Conservation (phyloP, 2,797 vertebrate genomes). For the Pelobates cultripes region DNA sequence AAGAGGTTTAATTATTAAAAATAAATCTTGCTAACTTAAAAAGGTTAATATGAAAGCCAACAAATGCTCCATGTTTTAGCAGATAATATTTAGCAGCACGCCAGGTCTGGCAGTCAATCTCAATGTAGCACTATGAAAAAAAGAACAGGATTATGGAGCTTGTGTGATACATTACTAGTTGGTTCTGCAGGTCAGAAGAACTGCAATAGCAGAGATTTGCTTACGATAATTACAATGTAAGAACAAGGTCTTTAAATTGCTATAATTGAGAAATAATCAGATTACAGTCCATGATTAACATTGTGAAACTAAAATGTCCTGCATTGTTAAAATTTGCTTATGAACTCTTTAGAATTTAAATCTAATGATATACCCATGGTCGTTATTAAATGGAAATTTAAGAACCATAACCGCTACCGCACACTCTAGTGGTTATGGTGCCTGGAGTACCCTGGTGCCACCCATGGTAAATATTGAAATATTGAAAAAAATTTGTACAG, state of each 20-base stretch:
- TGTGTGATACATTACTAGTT: conserved; percentile 22
- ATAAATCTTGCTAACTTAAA: conserved; percentile 12
- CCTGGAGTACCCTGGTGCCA: no score
- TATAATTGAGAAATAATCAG: conserved; percentile 31
- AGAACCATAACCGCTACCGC: no score
- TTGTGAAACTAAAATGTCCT: conserved; percentile 2
- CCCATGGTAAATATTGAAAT: no score
- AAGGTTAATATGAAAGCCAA: conserved; percentile 36
- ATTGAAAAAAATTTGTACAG: no score
- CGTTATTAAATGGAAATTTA: not conserved
- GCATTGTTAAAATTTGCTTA: conserved; percentile 2
- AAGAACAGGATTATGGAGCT: conserved; percentile 20
- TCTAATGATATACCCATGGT: conserved; percentile 21
- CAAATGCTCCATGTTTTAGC: conserved; percentile 34
- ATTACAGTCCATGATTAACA: conserved; percentile 21
- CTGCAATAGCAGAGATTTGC: conserved; percentile 28
- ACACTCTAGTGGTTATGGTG: no score
- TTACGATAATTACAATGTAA: conserved; percentile 32
- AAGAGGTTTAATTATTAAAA: conserved; percentile 35
- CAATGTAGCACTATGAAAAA: conserved; percentile 16
- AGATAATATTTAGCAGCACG: conserved; percentile 20
- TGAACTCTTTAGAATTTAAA: conserved; percentile 7
- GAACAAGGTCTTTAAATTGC: conserved; percentile 11
- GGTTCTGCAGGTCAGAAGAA: conserved; percentile 21
- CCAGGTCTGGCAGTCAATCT: conserved; percentile 16